Percentiles rank a stretch among this genome's conserved stretches.
Conservation (phyloP, 2,797 vertebrate genomes). For the Apogon hyalosoma region DNA sequence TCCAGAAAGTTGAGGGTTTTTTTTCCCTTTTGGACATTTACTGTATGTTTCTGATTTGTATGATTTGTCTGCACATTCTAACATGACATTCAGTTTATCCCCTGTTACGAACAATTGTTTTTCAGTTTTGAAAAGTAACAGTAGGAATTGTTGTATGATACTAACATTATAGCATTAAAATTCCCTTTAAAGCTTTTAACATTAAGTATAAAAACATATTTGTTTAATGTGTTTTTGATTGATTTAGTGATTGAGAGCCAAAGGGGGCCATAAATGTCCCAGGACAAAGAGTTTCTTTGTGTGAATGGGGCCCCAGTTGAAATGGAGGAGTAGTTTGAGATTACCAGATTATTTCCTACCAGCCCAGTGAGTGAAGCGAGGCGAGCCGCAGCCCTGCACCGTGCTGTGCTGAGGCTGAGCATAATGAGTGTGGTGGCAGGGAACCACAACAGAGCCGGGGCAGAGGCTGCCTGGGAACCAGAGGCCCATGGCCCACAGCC, state of each 20-base stretch:
- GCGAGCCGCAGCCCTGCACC: slow-evolving; percentile 63
- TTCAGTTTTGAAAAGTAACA: slow-evolving; percentile 19
- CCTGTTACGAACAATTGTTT: slow-evolving; percentile 4
- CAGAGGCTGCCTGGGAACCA: slow-evolving; percentile 81
- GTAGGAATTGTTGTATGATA: slow-evolving; percentile 33
- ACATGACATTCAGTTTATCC: slow-evolving; percentile 1
- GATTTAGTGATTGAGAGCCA: slow-evolving; percentile 74
- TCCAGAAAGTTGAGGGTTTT: slow-evolving; percentile 71
- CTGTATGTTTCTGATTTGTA: slow-evolving; percentile 5
- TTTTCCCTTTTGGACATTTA: slow-evolving; percentile 46
- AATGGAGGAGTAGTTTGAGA: slow-evolving; percentile 82
- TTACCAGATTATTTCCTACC: slow-evolving; percentile 84
- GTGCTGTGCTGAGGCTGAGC: slow-evolving; percentile 74
- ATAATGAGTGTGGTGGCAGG: slow-evolving; percentile 83
- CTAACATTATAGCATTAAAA: slow-evolving; percentile 22
- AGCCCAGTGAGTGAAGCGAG: slow-evolving; percentile 69
- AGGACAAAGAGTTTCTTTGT: slow-evolving; percentile 81
- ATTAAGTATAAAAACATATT: slow-evolving; percentile 65
- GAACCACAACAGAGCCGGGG: slow-evolving; percentile 86
- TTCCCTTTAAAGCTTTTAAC: slow-evolving; percentile 37
- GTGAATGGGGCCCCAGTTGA: slow-evolving; percentile 62
- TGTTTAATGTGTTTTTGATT: slow-evolving; percentile 79
- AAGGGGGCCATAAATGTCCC: slow-evolving; percentile 60
- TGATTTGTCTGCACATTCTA: slow-evolving; percentile 5
- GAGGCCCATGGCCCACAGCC: slow-evolving; percentile 78